Percentiles rank a stretch among this genome's conserved stretches.
Evolutionary conservation across 2,888 invertebrate species (phyloP).

Genomic region (Drosophila quinaria): DNA sequence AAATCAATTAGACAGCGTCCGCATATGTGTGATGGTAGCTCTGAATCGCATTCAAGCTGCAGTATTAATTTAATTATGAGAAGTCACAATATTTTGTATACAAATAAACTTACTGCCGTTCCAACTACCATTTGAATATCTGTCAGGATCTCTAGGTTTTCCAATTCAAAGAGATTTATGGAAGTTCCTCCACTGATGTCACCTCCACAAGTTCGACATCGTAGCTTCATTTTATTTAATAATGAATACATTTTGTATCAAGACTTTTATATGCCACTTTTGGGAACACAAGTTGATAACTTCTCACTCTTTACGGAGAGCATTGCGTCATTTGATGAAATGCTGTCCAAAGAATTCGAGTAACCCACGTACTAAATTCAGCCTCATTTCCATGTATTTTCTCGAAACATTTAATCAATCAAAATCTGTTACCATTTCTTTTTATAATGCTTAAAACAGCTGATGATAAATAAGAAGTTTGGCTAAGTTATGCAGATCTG

Average conservation of each 20-base stretch:
- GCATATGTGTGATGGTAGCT: conserved; percentile 60
- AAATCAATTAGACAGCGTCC: conserved; percentile 59
- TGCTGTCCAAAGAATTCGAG: too few relatives aligned
- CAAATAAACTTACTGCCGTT: conserved; percentile 25
- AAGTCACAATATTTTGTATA: not conserved
- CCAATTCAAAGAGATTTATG: conserved; percentile 47
- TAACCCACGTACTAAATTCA: too few relatives aligned
- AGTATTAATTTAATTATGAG: not conserved
- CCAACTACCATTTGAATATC: conserved; percentile 48
- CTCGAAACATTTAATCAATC: too few relatives aligned
- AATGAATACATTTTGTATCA: not conserved
- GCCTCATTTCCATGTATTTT: too few relatives aligned
- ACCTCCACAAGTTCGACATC: conserved; percentile 61
- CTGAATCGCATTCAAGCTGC: conserved; percentile 36
- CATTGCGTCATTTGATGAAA: too few relatives aligned
- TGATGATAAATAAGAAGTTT: too few relatives aligned
- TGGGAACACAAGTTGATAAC: not conserved
- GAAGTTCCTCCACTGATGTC: conserved; percentile 59
- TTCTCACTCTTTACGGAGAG: too few relatives aligned
- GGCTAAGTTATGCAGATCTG: too few relatives aligned
- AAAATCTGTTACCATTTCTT: too few relatives aligned
- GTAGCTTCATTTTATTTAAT: conserved; percentile 49
- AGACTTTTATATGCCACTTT: not conserved
- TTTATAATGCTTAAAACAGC: too few relatives aligned
- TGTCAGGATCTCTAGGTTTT: conserved; percentile 39